Base-by-base conservation (phyloP, 2,797 vertebrate genomes). In the Acomys russatus region DNA sequence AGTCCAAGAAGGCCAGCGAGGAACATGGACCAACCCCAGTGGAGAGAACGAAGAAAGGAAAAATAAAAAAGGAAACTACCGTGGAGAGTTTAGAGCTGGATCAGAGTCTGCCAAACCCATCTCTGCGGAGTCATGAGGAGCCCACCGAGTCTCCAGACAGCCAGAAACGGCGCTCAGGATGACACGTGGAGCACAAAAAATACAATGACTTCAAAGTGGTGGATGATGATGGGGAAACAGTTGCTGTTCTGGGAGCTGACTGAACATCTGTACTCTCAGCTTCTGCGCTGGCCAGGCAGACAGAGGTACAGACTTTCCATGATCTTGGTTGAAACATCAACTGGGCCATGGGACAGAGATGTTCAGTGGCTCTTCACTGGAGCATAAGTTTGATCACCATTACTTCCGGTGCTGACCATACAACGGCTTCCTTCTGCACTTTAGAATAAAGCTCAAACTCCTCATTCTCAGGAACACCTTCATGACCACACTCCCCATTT, bases 161-260 rank as follows among this genome's bases (percentile, higher is more conserved):
- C 97, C 99, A 99, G 99, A 99, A 99, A 97, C 99, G 99, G 38
- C 99, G 99, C 91, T 99, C 99, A 0, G 99, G 99, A 9, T 99
- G 99, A 38, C 99, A 99, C 96, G 99, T 99, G 94, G 99, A 99
- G 97, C 98, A 99, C 96, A 99, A 99, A 97, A 99, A 99, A 97
- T 99, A 99, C 86, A 99, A 99, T 0, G 99, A 99, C 98, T 99
- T 99, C 97, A 99, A 99, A 98, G 99, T 99, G 97, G 99, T 99
- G 54, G 99, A 99, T 77, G 99, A 99, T 6, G 99, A 99, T 0
- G 99, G 99, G 10, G 99, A 99, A 97, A 99, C 99, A 0, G 99
- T 99, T 3, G 99, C 99, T 0, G 99, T 99, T 49, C 98, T 99
- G 25, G 99, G 99, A 96, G 98, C 99, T 0, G 99, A 99, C 38